Evolutionary conservation across 2,888 invertebrate genomes (phyloP), one percentile per base, ranked within the genome.

Genomic region (Megamerina dolium): DNA sequence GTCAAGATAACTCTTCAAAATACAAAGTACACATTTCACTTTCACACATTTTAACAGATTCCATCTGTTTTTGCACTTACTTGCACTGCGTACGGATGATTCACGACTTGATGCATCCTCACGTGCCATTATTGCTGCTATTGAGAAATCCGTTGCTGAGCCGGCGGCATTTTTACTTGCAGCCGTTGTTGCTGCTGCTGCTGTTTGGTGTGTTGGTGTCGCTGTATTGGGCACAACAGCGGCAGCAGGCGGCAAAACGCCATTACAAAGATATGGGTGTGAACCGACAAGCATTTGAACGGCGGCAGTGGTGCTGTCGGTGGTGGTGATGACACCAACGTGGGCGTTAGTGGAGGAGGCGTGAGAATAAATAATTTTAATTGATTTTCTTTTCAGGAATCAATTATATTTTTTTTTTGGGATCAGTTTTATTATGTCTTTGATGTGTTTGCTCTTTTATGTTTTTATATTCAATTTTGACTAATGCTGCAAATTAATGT

Each of bases 41-140:
- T n/a, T n/a, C n/a, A n/a, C 23, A 10, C 10, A 8, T 23, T 23
- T 23, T 23, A 8, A 8, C 23, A 23, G 10, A 8, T 23, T 23
- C 23, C 10, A 8, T 23, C 10, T 23, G 23, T 23, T 23, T 23
- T 23, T 23, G 23, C 10, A 23, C 68, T 69, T 57, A 68, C 63
- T 66, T 61, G 69, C 58, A 61, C 66, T 67, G 51, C 67, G 61
- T 23, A 66, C 53, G 47, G 68, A 68, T 45, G 68, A 68, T 39
- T 67, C 68, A 29, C 67, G 61, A 48, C 69, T 69, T 27, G 68
- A 66, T 46, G 64, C 59, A 48, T 66, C 65, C 56, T 81, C 79
- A 55, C 84, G 77, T 64, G 89, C 87, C 88, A 93, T 92, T 65
- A 93, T 91, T 56, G 92, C 91, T 37, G 90, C 91, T 61, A 92